phyloP scores from a whole-genome alignment of 2,888 invertebrate species.

The Artemia sinica region DNA sequence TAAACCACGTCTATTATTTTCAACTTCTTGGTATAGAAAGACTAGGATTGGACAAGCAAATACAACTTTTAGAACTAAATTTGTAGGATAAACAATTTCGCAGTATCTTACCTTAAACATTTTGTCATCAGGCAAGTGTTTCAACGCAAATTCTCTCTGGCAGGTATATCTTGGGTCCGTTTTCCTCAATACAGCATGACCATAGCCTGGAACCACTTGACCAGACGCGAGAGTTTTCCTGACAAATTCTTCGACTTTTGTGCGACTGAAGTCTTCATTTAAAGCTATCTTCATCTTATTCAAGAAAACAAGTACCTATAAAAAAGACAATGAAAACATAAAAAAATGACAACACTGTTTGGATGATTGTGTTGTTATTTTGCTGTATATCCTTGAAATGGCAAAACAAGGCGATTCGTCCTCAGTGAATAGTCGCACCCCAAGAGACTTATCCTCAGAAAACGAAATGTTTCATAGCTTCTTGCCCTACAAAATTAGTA shows the following conservation, averaged over 20 bases:
- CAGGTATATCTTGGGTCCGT: constrained; percentile 83
- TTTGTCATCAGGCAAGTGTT: constrained; percentile 78
- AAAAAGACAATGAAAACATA: constrained; percentile 23
- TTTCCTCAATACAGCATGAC: constrained; percentile 86
- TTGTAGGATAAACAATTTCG: neutral
- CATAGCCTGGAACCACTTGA: constrained; percentile 92
- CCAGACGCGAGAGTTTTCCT: constrained; percentile 91
- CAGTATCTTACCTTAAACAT: constrained; percentile 49
- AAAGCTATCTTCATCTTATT: constrained; percentile 71
- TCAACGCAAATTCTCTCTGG: constrained; percentile 82
- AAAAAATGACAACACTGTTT: no score
- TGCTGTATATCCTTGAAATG: no score
- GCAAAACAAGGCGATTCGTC: no score
- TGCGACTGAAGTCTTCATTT: constrained; percentile 67
- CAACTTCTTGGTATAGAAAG: no score
- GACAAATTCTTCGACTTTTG: constrained; percentile 84
- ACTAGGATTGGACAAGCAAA: no score
- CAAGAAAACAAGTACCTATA: constrained; percentile 76
- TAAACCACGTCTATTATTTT: no score
- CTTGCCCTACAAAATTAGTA: no score
- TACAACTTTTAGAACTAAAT: neutral
- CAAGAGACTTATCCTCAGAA: no score
- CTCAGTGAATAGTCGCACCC: no score
- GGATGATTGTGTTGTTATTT: no score
- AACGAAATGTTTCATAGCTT: no score